A percentile compares a stretch with the other conserved stretches of the same genome.
Evolutionary conservation across 1,140 invertebrate genomes (phyloP).

Genomic region (Procambarus clarkii): DNA sequence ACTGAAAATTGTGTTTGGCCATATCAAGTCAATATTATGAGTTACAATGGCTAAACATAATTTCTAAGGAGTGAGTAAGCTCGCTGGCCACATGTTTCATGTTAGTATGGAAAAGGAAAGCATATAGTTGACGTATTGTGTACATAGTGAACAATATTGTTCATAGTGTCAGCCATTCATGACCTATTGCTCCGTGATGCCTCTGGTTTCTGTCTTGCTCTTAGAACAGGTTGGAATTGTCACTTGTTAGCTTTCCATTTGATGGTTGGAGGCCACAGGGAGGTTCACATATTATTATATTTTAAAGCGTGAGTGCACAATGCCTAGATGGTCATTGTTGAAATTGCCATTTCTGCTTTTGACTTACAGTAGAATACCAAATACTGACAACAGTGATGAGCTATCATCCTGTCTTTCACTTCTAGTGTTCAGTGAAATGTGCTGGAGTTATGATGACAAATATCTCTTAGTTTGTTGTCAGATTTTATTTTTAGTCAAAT

Average conservation of each 20-base stretch:
- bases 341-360: neutral
- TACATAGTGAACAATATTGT: neutral
- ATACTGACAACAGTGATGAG: neutral
- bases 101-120: neutral
- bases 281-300: neutral
- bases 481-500: no score
- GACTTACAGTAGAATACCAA: neutral
- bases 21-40: neutral
- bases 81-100: neutral
- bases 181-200: neutral
- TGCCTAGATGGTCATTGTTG: neutral
- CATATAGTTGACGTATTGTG: neutral
- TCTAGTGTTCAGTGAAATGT: no score
- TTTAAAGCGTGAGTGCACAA: neutral
- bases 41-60: neutral
- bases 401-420: no score
- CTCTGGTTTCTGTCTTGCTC: neutral
- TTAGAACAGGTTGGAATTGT: neutral
- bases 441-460: no score
- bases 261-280: neutral
- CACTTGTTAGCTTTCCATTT: neutral
- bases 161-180: neutral
- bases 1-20: neutral
- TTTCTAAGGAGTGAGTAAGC: neutral
- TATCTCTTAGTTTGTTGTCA: no score